Evolutionary conservation across 2,888 invertebrate species (phyloP), one percentile per base, ranked within the genome.

Genomic region (Platycheirus rosarum): DNA sequence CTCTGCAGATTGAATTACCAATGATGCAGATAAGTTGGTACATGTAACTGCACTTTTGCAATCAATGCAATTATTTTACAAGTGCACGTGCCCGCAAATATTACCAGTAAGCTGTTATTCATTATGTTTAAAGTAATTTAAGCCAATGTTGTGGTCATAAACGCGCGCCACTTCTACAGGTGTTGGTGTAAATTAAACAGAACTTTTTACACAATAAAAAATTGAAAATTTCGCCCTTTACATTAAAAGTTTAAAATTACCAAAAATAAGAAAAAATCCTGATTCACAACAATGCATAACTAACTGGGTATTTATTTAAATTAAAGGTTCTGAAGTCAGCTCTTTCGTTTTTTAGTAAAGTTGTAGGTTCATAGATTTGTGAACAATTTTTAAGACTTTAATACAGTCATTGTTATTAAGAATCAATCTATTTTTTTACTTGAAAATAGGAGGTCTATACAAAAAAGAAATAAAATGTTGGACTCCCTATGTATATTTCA

Each of bases 51-150:
- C 55, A 32, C 42, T 49, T 46, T 46, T 69, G 53, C 69, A 75
- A 60, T 75, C 66, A 71, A 70, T 66, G 80, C 76, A 82, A 82
- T 76, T 82, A 82, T 71, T 71, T 66, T 71, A 76, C 66, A 76
- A 82, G 71, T 76, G 53, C 76, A 76, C 76, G 80, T 76, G 80
- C 76, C 55, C 76, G 53, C 46, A 53, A 16, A 35, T 66, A 71
- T 55, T 71, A 68, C 60, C 76, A 62, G 48, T 62, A 42, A 32
- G 42, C 16, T 66, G 40, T 71, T 53, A 42, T 71, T 76, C 55
- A 71, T 55, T 55, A 66, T 46, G 48, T 42, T 69, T 48, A 55
- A 32, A 40, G 73, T 79, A 79, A 79, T 73, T 53, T 37, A 37
- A 75, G 7, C 16, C 57, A 60, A 69, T 70, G 44, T 70, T 80